A percentile compares a stretch with the other conserved stretches of the same genome.
Conservation (phyloP, 2,888 invertebrate species). For the Ceratothoa steindachneri region DNA sequence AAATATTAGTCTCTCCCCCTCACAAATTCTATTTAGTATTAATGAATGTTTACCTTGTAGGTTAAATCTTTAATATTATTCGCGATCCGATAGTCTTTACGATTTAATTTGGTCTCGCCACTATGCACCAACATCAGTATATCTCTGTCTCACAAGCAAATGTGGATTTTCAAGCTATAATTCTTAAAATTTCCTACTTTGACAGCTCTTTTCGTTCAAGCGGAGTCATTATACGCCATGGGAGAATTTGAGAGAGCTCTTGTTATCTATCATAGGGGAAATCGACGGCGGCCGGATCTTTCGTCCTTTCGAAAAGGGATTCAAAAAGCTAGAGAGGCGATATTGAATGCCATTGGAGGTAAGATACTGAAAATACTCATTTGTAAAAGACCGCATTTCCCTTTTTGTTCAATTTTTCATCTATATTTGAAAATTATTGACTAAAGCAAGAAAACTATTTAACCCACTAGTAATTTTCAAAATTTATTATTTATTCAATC, state of each 20-base stretch:
- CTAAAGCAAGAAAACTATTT: too few species aligned
- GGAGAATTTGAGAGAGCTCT: constrained; percentile 90
- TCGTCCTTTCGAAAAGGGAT: constrained; percentile 67
- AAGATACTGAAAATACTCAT: neutral
- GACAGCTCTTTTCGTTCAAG: constrained; percentile 77
- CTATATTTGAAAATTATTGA: too few species aligned
- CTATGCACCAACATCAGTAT: too few species aligned
- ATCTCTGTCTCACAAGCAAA: too few species aligned
- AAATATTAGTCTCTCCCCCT: too few species aligned
- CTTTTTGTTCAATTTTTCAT: neutral
- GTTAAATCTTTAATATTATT: too few species aligned
- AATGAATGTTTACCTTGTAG: too few species aligned
- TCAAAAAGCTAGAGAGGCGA: constrained; percentile 89
- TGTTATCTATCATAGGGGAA: constrained; percentile 83
- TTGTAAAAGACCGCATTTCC: neutral
- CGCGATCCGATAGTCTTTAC: too few species aligned
- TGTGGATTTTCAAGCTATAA: too few species aligned
- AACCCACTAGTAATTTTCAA: neutral
- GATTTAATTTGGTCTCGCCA: too few species aligned
- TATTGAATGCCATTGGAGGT: constrained; percentile 79
- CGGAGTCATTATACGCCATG: constrained; percentile 83
- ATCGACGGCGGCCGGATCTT: constrained; percentile 76
- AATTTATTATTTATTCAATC: neutral
- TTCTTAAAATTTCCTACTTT: constrained; percentile 24
- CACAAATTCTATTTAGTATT: too few species aligned